These are phyloP conservation scores for Gracilinanus agilis DNA, from an alignment of 2,113 vertebrate species.

Conservation along the genomic window DNA sequence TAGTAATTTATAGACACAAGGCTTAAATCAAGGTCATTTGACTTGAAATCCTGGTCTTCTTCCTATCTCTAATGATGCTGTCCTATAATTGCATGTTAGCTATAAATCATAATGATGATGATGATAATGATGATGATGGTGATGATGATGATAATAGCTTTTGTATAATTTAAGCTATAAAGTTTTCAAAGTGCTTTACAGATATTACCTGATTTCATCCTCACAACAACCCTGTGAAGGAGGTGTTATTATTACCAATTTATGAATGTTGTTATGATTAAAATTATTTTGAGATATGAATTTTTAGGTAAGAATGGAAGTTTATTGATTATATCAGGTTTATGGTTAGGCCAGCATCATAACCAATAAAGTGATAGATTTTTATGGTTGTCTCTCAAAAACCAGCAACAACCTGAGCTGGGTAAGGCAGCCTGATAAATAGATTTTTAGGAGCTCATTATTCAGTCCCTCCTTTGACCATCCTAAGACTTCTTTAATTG, in stretches of 20 bases:
- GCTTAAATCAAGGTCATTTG: background rate
- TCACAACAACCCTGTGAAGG: background rate
- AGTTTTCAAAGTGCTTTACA: background rate
- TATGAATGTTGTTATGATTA: background rate
- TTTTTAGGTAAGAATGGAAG: too few species aligned
- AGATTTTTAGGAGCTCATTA: too few species aligned
- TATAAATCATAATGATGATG: rapidly evolving
- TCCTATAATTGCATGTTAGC: background rate
- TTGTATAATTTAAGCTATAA: background rate
- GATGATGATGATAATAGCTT: rapidly evolving
- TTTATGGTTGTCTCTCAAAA: too few species aligned
- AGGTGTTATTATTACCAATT: background rate
- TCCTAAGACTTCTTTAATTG: too few species aligned
- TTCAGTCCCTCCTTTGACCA: too few species aligned
- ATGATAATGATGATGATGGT: rapidly evolving
- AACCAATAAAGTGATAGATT: too few species aligned
- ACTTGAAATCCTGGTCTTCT: background rate
- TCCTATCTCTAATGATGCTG: rapidly evolving
- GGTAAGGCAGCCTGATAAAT: too few species aligned
- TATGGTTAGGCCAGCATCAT: too few species aligned
- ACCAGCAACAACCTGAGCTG: too few species aligned
- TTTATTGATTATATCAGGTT: too few species aligned
- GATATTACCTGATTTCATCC: background rate
- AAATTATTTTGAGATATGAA: too few species aligned
- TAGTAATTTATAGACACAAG: background rate